phyloP scores from a whole-genome alignment of 2,888 invertebrate genomes.

The Drosophila quinaria region DNA sequence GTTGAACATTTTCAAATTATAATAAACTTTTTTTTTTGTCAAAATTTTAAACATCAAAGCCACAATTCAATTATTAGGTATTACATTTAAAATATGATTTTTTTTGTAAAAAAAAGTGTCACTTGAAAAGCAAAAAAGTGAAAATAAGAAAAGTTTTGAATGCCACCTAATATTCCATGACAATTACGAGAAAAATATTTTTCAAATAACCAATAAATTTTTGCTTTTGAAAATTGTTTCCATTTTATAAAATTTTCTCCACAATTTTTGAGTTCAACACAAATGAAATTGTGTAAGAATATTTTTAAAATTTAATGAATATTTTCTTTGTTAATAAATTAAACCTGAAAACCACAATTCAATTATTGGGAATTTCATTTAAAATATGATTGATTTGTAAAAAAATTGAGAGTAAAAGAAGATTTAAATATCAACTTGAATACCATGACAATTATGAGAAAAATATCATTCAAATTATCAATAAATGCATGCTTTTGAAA shows the following conservation, averaged over 20 bases:
- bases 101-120: neutral
- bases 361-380: no score
- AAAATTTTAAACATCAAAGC: neutral
- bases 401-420: neutral
- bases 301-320: no score
- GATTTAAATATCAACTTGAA: neutral
- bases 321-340: no score
- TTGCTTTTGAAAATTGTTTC: neutral
- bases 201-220: neutral
- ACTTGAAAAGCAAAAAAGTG: neutral
- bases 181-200: neutral
- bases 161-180: neutral
- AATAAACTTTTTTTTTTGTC: neutral
- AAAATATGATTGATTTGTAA: no score
- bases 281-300: no score
- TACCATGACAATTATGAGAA: neutral
- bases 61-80: conserved; percentile 11
- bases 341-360: no score
- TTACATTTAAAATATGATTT: neutral
- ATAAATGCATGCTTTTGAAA: neutral
- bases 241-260: neutral
- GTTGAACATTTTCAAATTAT: neutral
- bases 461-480: neutral
- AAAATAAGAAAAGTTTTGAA: neutral
- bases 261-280: neutral